These are phyloP conservation scores for Pachycephus smyrnensis DNA, from an alignment of 2,888 invertebrate species.

Conservation along the genomic window DNA sequence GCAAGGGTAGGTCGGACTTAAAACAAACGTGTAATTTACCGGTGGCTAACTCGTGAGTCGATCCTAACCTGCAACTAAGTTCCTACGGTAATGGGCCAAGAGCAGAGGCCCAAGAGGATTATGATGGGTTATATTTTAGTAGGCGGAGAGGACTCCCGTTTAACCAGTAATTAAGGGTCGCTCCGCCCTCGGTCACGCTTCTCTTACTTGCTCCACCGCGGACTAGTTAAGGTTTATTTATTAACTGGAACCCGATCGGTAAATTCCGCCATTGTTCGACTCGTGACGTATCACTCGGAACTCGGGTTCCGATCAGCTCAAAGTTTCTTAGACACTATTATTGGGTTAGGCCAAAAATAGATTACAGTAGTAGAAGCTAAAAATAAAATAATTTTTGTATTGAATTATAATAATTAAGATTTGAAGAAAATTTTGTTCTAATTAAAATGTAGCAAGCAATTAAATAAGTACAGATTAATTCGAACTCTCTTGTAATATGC, in stretches of 20 bases:
- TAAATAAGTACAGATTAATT: too few relatives aligned
- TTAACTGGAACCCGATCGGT: slow-evolving; percentile 14
- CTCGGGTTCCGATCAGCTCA: too few relatives aligned
- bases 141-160: slow-evolving; percentile 65
- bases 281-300: too few relatives aligned
- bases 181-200: slow-evolving; percentile 61
- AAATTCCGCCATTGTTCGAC: not conserved
- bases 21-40: slow-evolving; percentile 65
- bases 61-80: slow-evolving; percentile 37
- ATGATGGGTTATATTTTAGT: slow-evolving; percentile 63
- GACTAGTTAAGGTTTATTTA: slow-evolving; percentile 18
- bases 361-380: too few relatives aligned
- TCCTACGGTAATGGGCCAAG: slow-evolving; percentile 39
- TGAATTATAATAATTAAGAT: too few relatives aligned
- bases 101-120: slow-evolving; percentile 46
- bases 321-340: too few relatives aligned
- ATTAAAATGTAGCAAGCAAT: too few relatives aligned
- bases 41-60: slow-evolving; percentile 54
- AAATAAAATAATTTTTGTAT: too few relatives aligned
- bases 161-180: slow-evolving; percentile 63
- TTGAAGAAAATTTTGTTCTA: too few relatives aligned
- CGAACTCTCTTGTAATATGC: too few relatives aligned
- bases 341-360: too few relatives aligned
- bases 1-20: slow-evolving; percentile 40
- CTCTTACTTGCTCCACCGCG: slow-evolving; percentile 21